Evolutionary conservation across 2,113 vertebrate genomes (phyloP), one percentile per base, ranked within the genome.

Genomic region (Spizaetus ornatus): DNA sequence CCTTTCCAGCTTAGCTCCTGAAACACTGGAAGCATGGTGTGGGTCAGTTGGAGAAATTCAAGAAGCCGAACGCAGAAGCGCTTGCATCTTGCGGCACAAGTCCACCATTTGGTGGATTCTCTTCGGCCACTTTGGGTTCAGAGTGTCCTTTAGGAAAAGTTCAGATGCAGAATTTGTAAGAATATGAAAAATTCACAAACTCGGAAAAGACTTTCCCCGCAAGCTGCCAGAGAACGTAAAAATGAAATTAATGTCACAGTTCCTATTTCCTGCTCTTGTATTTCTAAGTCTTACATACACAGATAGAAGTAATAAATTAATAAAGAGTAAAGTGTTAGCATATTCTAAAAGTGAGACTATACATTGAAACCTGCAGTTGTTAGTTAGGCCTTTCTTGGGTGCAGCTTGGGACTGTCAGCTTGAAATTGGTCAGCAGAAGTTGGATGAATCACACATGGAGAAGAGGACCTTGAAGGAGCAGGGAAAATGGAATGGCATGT

Each of bases 371-470:
- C 40, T 76, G 27, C 36, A 58, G 77, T 76, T 20, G 8, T 71
- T 52, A 47, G n/a, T 90, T 74, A 56, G 40, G 34, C 56, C 48
- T 78, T 76, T 88, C 45, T 76, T 55, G 40, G 11, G 6, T 36
- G 8, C 52, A 56, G 69, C 27, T 78, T 74, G n/a, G 26, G 56
- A 34, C 76, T 59, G 38, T 55, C 47, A 62, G 55, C 70, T 81
- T 77, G 58, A 80, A 72, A 43, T 36, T 29, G 66, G 32, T 92
- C 88, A 90, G 95, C 70, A 69, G 86, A 76, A 89, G 71, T 61
- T 19, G 0, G 1, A 10, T 82, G 86, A 66, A 32, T 76, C 7
- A 9, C 32, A 25, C 0, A 0, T 40, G 65, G 82, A 79, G 67
- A 71, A 47, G 47, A 58, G 21, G 40, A 50, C 73, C 45, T 80